Percentiles rank a stretch among this genome's conserved stretches.
phyloP scores from a whole-genome alignment of 2,797 vertebrate genomes.

The Microcaecilia unicolor region DNA sequence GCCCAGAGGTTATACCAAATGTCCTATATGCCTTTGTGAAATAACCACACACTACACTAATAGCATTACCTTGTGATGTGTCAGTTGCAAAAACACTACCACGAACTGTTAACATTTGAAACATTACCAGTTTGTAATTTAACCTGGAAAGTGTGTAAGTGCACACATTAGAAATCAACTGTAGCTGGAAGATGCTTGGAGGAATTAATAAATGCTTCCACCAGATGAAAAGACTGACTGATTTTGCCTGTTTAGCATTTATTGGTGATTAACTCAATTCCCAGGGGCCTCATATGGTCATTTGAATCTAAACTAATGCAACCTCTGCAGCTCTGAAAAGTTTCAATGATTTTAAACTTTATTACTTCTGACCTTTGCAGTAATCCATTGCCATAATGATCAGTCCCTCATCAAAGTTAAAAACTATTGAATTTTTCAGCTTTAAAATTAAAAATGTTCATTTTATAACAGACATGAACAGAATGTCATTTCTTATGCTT shows the following conservation, averaged over 20 bases:
- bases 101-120: conserved; percentile 6
- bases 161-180: neutral
- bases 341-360: neutral
- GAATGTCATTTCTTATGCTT: no score
- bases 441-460: no score
- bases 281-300: neutral
- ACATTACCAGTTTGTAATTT: neutral
- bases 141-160: neutral
- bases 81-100: neutral
- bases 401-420: neutral
- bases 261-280: neutral
- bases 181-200: neutral
- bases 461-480: no score
- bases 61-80: neutral
- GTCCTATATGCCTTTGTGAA: neutral
- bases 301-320: neutral
- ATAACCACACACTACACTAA: neutral
- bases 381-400: neutral
- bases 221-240: neutral
- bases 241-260: conserved; percentile 1
- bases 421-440: no score
- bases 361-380: neutral
- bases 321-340: neutral
- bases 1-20: neutral
- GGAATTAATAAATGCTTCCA: neutral